Percentiles rank a stretch among this genome's conserved stretches.
These are phyloP conservation scores for Sorex fumeus DNA, from an alignment of 2,113 vertebrate genomes.

Conservation along the genomic window DNA sequence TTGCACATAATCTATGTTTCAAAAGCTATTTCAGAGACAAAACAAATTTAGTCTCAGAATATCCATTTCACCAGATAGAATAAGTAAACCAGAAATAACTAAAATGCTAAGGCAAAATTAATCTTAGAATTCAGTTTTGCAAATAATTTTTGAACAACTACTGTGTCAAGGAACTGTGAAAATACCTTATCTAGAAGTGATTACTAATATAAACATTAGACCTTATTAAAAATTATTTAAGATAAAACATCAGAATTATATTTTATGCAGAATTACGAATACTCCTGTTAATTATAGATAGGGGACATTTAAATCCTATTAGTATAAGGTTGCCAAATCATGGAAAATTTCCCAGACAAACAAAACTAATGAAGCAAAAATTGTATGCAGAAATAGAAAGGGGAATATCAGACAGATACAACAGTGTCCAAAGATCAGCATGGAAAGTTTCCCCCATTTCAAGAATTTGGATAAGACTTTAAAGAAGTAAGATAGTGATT, in stretches of 20 bases:
- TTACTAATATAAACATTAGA: not conserved
- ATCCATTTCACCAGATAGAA: not conserved
- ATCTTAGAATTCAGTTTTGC: not conserved
- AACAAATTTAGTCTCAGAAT: not conserved
- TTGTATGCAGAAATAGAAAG: not conserved
- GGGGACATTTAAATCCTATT: not conserved
- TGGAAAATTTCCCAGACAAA: slow-evolving; percentile 3
- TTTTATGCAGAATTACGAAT: not conserved
- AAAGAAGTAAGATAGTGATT: not conserved
- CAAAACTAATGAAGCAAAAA: not conserved
- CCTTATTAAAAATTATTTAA: not conserved
- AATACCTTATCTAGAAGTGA: slow-evolving; percentile 12
- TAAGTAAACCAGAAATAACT: not conserved
- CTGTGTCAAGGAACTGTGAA: not conserved
- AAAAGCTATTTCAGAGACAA: not conserved
- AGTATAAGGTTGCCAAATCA: not conserved
- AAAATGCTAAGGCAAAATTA: not conserved
- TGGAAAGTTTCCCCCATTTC: not conserved
- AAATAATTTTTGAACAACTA: not conserved
- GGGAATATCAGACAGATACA: not conserved
- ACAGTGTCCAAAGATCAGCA: not conserved
- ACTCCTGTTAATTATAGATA: not conserved
- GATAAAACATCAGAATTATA: not conserved
- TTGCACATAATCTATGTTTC: not conserved
- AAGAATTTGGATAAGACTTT: not conserved